Conservation (phyloP, 2,797 vertebrate species). For the Halcyon leucocephala region DNA sequence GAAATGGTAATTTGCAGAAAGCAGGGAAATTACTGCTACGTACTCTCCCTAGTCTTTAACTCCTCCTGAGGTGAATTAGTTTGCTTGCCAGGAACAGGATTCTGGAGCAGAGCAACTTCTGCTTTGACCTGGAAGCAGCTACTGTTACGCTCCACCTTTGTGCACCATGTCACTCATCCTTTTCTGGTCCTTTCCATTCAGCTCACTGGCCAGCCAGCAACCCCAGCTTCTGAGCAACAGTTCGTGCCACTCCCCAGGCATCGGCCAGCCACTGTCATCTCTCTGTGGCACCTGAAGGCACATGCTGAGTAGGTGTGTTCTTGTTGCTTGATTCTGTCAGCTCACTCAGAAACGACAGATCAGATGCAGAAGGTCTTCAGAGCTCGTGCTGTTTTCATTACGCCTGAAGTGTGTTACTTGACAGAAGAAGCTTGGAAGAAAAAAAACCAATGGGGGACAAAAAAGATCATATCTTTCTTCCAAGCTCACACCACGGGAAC, state of each 20-base stretch:
- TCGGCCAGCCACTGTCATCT: rapidly evolving
- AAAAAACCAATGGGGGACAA: neutral
- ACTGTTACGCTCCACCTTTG: no score
- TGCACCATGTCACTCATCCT: no score
- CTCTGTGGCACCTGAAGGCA: neutral
- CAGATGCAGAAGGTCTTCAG: neutral
- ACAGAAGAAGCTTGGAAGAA: neutral
- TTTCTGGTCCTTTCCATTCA: neutral
- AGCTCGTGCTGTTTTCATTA: neutral
- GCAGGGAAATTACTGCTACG: neutral
- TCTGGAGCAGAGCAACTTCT: neutral
- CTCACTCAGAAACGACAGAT: neutral
- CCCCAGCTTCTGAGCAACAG: neutral
- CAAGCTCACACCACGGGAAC: neutral
- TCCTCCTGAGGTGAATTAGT: neutral
- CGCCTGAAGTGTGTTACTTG: neutral
- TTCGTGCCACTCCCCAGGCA: neutral
- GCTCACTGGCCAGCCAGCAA: neutral
- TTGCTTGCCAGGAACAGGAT: neutral
- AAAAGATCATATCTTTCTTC: neutral
- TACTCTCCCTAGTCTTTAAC: neutral
- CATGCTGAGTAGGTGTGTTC: neutral
- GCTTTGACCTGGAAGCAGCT: no score
- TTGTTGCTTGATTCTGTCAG: neutral
- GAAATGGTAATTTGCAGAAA: neutral